Base-by-base conservation (phyloP, 2,113 vertebrate genomes). In the Menidia beryllina region DNA sequence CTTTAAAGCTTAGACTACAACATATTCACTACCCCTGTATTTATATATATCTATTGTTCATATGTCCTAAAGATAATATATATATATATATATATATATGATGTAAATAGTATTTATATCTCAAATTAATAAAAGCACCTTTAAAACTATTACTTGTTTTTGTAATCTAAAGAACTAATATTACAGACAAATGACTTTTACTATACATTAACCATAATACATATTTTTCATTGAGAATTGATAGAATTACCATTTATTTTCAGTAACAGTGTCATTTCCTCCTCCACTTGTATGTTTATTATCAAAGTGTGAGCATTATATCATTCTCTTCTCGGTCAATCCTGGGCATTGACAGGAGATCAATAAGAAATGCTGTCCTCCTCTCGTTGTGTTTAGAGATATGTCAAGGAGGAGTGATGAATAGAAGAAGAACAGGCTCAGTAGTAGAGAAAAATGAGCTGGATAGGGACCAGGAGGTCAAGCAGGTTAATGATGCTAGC, bases 401-500 rank as follows among this genome's bases (percentile, higher is more conserved):
- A 69, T 76, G 85, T 89, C 85, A 87, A 81, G 56, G 60, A 69
- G 43, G 75, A 88, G 81, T 90, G 87, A 91, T 88, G 86, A 74
- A 89, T 90, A 75, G 61, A 70, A 77, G 67, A 61, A 72, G 69
- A 84, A 87, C 66, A 72, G 74, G 80, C 75, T 79, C 61, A 55
- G 75, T 77, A 77, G 82, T 56, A 7, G 68, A 79, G 79, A 79
- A 80, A 89, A 88, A 88, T 83, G 74, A 87, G 77, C 75, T 82
- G 70, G 52, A 82, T 17, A 7, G 27, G 72, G 74, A 88, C 77
- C 74, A 61, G 13, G 3, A 58, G 90, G 88, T 90, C 88, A 86
- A n/a, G 45, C 61, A 50, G 88, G 89, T 90, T 90, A 91, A 91
- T 88, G 87, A 85, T 81, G 72, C 84, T 82, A 75, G 64, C 78